These are phyloP conservation scores for Limnephilus auricula DNA, from an alignment of 2,888 invertebrate genomes.

Conservation along the genomic window DNA sequence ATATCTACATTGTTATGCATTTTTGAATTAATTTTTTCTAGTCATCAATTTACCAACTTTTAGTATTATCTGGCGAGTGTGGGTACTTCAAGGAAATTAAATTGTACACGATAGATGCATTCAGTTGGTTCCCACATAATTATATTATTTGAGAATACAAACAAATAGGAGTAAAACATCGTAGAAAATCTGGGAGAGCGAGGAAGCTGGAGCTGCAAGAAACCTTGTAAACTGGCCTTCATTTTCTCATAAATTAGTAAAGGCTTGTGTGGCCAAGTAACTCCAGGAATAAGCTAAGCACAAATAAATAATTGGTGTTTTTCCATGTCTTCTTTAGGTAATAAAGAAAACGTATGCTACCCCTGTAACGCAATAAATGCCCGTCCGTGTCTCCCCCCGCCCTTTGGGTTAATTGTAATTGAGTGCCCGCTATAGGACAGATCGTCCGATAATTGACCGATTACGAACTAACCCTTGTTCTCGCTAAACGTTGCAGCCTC, in stretches of 20 bases:
- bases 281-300: not conserved
- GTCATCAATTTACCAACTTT: no score
- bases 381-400: not conserved
- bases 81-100: not conserved
- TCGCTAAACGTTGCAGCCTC: constrained; percentile 14
- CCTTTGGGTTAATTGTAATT: constrained; percentile 55
- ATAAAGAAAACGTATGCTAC: constrained; percentile 35
- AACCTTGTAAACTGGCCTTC: not conserved
- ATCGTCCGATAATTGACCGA: constrained; percentile 58
- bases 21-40: no score
- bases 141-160: not conserved
- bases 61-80: no score
- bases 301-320: constrained; percentile 28
- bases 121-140: not conserved
- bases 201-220: not conserved
- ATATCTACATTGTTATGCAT: no score
- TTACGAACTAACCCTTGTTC: constrained; percentile 35
- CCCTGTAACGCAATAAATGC: constrained; percentile 44
- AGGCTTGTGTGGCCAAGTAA: not conserved
- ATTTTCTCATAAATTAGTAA: not conserved
- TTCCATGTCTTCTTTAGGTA: constrained; percentile 15
- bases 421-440: constrained; percentile 54
- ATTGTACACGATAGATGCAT: not conserved
- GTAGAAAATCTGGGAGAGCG: no score
- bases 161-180: not conserved